phyloP scores from a whole-genome alignment of 2,888 invertebrate species.

The Corbicula japonica region DNA sequence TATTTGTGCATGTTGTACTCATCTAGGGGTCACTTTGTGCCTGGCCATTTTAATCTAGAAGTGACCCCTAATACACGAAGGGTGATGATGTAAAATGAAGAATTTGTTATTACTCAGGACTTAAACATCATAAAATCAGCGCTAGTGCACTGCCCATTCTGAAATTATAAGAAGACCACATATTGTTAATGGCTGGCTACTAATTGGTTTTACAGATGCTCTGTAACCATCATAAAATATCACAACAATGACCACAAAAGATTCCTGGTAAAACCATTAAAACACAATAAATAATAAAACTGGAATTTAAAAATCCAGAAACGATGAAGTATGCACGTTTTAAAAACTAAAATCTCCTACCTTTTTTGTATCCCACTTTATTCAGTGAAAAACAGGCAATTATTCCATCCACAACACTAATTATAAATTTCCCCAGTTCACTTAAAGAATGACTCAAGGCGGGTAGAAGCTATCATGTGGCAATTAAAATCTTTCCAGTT shows the following conservation, averaged over 20 bases:
- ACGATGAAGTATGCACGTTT: too few species aligned
- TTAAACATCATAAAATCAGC: slow-evolving; percentile 24
- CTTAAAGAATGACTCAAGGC: slow-evolving; percentile 16
- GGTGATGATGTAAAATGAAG: slow-evolving; percentile 27
- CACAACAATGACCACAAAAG: too few species aligned
- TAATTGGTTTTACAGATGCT: slow-evolving; percentile 48
- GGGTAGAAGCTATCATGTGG: slow-evolving; percentile 9
- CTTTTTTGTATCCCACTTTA: too few species aligned
- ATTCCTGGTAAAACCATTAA: too few species aligned
- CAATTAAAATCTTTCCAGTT: slow-evolving; percentile 46
- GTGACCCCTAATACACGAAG: slow-evolving; percentile 27
- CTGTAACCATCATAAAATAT: too few species aligned
- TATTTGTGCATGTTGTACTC: too few species aligned
- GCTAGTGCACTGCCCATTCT: neutral
- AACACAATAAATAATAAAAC: too few species aligned
- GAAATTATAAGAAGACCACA: slow-evolving; percentile 10
- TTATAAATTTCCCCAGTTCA: slow-evolving; percentile 8
- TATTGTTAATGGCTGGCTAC: slow-evolving; percentile 23
- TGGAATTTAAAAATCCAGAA: too few species aligned
- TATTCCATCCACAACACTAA: slow-evolving; percentile 24
- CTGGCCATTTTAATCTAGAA: slow-evolving; percentile 36
- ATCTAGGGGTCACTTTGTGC: slow-evolving; percentile 11
- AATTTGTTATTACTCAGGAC: slow-evolving; percentile 17
- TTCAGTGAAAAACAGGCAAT: too few species aligned
- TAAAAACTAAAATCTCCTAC: too few species aligned